Conservation (phyloP, 2,888 invertebrate genomes). For the Eudemis profundana region DNA sequence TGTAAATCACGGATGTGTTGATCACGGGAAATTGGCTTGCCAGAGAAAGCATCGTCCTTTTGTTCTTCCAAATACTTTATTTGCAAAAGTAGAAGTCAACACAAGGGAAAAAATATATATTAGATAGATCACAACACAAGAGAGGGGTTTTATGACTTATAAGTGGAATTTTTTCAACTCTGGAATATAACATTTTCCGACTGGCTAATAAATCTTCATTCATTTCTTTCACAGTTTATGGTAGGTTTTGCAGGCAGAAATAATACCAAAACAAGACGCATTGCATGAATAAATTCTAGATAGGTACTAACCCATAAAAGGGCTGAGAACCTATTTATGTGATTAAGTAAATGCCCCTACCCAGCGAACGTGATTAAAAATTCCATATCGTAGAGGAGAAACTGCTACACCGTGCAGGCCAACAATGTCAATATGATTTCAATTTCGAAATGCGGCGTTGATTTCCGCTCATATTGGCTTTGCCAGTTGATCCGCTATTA, state of each 20-base stretch:
- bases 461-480: slow-evolving; percentile 1
- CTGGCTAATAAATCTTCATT: too few species aligned
- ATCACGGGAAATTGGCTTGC: not conserved
- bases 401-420: slow-evolving; percentile 8
- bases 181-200: too few species aligned
- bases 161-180: too few species aligned
- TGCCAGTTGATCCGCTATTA: not conserved
- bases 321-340: too few species aligned
- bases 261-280: too few species aligned
- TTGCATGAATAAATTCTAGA: too few species aligned
- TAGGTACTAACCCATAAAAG: not conserved
- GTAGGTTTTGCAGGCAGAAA: too few species aligned
- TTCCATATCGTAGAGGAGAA: slow-evolving; percentile 10
- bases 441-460: slow-evolving; percentile 2
- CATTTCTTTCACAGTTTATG: too few species aligned
- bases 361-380: slow-evolving; percentile 13
- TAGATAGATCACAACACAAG: too few species aligned
- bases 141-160: too few species aligned
- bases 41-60: not conserved
- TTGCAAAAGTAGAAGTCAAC: not conserved
- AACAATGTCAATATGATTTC: slow-evolving; percentile 14
- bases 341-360: not conserved
- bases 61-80: not conserved
- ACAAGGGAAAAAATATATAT: not conserved
- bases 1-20: not conserved